Evolutionary conservation across 2,888 invertebrate species (phyloP), one percentile per base, ranked within the genome.

Genomic region (Spodoptera littoralis): DNA sequence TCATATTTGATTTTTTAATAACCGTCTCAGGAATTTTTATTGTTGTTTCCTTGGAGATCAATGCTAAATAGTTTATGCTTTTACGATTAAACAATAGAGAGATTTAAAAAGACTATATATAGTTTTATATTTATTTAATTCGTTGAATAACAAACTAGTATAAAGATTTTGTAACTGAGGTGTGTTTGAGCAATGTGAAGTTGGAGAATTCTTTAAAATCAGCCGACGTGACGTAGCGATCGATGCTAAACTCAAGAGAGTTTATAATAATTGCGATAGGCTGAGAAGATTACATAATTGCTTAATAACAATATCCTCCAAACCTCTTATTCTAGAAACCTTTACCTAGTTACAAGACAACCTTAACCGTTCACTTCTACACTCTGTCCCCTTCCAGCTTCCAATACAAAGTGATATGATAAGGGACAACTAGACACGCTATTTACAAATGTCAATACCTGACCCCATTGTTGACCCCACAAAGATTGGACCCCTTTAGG

Each of bases 371-470:
- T 63, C 60, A 55, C 51, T 55, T 58, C 24, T 43, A 4, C 24
- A 22, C 18, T 11, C 30, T 44, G 42, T 60, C 46, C 56, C 49
- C 54, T 47, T 30, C 66, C 59, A 63, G 53, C 36, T 5, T 62
- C 76, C 77, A 80, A 76, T 69, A 67, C 75, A 62, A 74, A 73
- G 62, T 59, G 68, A 60, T 62, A 66, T 69, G 81, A 85, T 83
- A 81, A 77, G 70, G 65, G 60, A 69, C 78, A 84, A 81, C 77
- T 81, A 80, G 81, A 81, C 84, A 83, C 82, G 86, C 82, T 83
- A 85, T 86, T 88, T 84, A 84, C 82, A 90, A 91, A 91, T 91
- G 90, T 86, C 91, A 88, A 86, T 80, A 77, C 67, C 76, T 88
- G 87, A 88, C 88, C 86, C 85, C 60, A 70, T 69, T 76, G 73